Conservation (phyloP, 2,797 vertebrate species). For the Poecilia gillii region DNA sequence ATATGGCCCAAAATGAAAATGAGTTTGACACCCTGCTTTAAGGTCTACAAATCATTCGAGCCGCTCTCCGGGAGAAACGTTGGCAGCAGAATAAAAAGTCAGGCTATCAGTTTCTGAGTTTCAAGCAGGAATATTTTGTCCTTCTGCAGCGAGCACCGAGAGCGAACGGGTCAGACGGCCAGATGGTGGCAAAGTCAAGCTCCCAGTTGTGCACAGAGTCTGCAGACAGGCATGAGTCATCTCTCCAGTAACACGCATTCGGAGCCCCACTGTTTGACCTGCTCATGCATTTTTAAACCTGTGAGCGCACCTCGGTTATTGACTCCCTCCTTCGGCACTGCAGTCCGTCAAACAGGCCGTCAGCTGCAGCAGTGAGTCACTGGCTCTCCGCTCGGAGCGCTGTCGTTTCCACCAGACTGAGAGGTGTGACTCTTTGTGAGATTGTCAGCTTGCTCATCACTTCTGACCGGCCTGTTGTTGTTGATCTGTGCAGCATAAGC, state of each 20-base stretch:
- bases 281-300: constrained; percentile 13
- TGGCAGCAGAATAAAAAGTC: neutral
- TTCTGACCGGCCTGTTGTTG: constrained; percentile 9
- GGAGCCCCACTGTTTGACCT: constrained; percentile 14
- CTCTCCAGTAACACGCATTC: constrained; percentile 26
- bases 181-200: constrained; percentile 55
- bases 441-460: constrained; percentile 12
- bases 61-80: neutral
- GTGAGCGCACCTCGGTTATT: constrained; percentile 23
- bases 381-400: constrained; percentile 45
- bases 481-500: constrained; percentile 13
- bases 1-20: no score
- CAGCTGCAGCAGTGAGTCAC: constrained; percentile 58
- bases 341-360: constrained; percentile 54
- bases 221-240: constrained; percentile 59
- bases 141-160: constrained; percentile 13
- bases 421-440: constrained; percentile 10
- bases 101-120: neutral
- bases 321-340: constrained; percentile 35
- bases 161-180: constrained; percentile 14
- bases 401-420: constrained; percentile 39
- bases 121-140: neutral
- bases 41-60: neutral
- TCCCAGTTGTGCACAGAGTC: constrained; percentile 38
- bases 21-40: no score